Evolutionary conservation across 2,888 invertebrate species (phyloP).

Genomic region (Volucella bombylans): DNA sequence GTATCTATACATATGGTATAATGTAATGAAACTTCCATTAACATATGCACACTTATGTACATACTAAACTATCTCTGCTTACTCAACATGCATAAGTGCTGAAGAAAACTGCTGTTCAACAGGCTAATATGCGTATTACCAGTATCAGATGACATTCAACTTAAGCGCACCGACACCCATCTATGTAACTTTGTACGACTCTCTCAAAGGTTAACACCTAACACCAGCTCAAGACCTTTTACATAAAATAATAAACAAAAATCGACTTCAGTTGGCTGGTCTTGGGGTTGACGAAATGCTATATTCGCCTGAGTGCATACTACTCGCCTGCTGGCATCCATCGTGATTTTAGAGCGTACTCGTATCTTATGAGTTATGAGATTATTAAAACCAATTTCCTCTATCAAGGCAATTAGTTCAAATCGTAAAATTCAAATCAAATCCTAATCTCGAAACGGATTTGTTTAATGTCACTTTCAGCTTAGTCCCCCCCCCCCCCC

Average conservation of each 20-base stretch:
- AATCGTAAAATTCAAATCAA: constrained; percentile 54
- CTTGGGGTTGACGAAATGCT: constrained; percentile 34
- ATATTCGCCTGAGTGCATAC: constrained; percentile 25
- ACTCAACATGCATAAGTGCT: no score
- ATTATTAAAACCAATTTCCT: constrained; percentile 35
- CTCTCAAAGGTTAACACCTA: constrained; percentile 61
- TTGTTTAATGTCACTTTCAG: constrained; percentile 61
- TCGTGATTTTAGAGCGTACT: no score
- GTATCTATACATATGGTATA: no score
- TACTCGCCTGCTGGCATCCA: not conserved
- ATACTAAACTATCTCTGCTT: no score
- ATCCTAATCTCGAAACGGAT: constrained; percentile 35
- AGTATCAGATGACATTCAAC: constrained; percentile 60
- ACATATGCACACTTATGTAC: no score
- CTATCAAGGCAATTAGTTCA: constrained; percentile 52
- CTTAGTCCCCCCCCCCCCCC: constrained; percentile 8
- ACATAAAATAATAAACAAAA: not conserved
- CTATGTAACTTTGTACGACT: constrained; percentile 12
- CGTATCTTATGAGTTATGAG: no score
- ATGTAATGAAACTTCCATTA: no score
- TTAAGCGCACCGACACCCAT: constrained; percentile 52
- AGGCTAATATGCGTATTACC: not conserved
- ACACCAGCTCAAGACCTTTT: constrained; percentile 64
- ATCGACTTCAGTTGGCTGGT: constrained; percentile 10
- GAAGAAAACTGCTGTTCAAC: not conserved